A percentile compares a stretch with the other conserved stretches of the same genome.
Evolutionary conservation across 2,797 vertebrate species (phyloP).

Genomic region (Acipenser oxyrinchus): DNA sequence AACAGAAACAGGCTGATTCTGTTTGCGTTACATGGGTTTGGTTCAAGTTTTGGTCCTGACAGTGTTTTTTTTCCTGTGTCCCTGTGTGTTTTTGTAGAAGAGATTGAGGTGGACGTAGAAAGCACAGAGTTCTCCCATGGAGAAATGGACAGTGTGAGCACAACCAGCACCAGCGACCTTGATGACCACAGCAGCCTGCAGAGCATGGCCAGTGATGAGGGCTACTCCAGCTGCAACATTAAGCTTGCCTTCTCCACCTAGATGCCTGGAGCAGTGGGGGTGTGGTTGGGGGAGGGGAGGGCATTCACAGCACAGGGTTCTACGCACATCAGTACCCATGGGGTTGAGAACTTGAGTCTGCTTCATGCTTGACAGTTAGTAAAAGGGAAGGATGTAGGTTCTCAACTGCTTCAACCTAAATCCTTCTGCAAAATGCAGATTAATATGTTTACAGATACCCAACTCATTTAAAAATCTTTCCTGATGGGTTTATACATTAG

Average conservation of each 20-base stretch:
- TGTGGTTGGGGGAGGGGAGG: neutral
- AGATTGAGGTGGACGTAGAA: conserved; percentile 98
- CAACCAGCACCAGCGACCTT: conserved; percentile 96
- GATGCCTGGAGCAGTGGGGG: conserved; percentile 22
- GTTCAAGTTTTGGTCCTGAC: neutral
- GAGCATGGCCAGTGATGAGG: conserved; percentile 94
- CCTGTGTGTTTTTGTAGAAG: conserved; percentile 58
- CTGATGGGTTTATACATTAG: no score
- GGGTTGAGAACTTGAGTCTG: conserved; percentile 13
- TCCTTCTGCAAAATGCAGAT: no score
- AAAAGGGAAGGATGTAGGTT: neutral
- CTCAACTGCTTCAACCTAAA: no score
- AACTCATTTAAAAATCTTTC: no score
- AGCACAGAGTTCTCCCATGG: conserved; percentile 98
- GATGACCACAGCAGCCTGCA: conserved; percentile 99
- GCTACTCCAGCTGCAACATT: conserved; percentile 97
- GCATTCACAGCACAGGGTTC: neutral
- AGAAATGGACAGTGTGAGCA: conserved; percentile 95
- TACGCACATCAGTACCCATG: conserved; percentile 24
- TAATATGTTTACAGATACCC: no score
- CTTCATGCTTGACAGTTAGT: conserved; percentile 16
- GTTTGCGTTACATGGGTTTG: neutral
- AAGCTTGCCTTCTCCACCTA: conserved; percentile 77
- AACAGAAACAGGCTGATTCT: neutral
- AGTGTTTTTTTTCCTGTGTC: neutral